Conservation (phyloP, 2,888 invertebrate species). For the Lepidonotus clava region DNA sequence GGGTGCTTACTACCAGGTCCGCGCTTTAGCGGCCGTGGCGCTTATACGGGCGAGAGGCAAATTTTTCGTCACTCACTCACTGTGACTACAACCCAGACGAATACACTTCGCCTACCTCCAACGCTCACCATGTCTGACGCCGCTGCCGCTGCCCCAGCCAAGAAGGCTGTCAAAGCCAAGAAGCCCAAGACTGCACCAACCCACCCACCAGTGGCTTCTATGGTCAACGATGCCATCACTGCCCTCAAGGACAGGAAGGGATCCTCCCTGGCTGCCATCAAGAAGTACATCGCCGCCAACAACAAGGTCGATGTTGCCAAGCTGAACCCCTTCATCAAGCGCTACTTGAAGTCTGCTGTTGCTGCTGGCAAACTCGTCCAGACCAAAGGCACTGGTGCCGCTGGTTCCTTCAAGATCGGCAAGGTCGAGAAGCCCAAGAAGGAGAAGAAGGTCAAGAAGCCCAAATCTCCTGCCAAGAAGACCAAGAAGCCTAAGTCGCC, state of each 20-base stretch:
- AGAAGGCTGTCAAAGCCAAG: constrained; percentile 38
- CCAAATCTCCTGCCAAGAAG: constrained; percentile 51
- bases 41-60: neutral
- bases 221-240: constrained; percentile 49
- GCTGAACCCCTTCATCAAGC: constrained; percentile 52
- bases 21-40: neutral
- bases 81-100: neutral
- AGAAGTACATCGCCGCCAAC: constrained; percentile 52
- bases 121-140: constrained; percentile 53
- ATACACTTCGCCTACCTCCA: too few relatives aligned
- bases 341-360: constrained; percentile 47
- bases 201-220: constrained; percentile 47
- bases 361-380: constrained; percentile 45
- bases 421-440: constrained; percentile 55
- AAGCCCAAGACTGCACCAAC: constrained; percentile 38
- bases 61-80: neutral
- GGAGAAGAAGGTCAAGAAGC: constrained; percentile 53
- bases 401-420: constrained; percentile 51
- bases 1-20: constrained; percentile 44
- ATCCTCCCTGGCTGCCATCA: constrained; percentile 55
- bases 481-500: constrained; percentile 44
- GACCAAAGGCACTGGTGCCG: constrained; percentile 52
- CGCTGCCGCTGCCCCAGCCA: constrained; percentile 10
- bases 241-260: constrained; percentile 42
- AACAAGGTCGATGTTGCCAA: constrained; percentile 49